These are phyloP conservation scores for Climacteris rufus DNA, from an alignment of 2,113 vertebrate species.

Conservation along the genomic window DNA sequence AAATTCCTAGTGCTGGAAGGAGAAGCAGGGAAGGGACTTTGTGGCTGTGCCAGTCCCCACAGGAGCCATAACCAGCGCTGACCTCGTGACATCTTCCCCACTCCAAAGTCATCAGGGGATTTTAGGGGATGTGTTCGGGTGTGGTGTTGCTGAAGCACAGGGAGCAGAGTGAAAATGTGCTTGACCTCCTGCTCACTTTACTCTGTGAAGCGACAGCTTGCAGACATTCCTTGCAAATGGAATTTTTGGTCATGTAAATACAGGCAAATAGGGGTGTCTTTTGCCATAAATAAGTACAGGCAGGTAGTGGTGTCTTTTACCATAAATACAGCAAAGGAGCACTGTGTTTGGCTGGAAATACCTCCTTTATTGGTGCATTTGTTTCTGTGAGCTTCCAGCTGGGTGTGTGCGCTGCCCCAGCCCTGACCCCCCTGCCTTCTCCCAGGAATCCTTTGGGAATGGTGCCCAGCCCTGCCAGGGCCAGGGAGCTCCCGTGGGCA, in stretches of 20 bases:
- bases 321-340: background rate
- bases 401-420: background rate
- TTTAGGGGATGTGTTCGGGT: background rate
- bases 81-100: fast-evolving
- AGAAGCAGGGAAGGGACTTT: background rate
- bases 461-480: background rate
- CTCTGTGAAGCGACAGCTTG: background rate
- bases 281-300: background rate
- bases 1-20: too few species aligned
- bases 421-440: fast-evolving
- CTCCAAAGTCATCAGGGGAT: fast-evolving
- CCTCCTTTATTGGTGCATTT: background rate
- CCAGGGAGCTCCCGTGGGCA: fast-evolving
- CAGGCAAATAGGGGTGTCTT: background rate
- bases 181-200: background rate
- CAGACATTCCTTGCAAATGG: background rate
- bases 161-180: fast-evolving
- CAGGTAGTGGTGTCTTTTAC: background rate
- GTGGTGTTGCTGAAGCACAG: background rate
- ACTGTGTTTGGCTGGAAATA: background rate
- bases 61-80: fast-evolving
- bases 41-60: fast-evolving
- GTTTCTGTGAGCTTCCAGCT: background rate
- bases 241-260: background rate
- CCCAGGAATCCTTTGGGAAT: background rate